Conservation (phyloP, 2,797 vertebrate genomes). For the Tinamus major region DNA sequence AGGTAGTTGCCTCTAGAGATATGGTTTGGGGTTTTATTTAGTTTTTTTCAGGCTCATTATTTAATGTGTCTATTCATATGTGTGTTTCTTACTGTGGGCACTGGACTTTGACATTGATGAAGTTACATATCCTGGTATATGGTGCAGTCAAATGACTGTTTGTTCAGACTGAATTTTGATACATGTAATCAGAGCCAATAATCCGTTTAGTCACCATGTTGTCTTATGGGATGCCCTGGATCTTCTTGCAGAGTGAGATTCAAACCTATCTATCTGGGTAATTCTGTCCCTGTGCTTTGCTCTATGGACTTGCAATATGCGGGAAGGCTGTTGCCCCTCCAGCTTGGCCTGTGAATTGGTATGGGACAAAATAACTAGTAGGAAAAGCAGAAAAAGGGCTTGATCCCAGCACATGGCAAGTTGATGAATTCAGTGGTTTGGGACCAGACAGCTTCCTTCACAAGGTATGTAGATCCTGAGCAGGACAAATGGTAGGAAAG, state of each 20-base stretch:
- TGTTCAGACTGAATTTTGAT: not conserved
- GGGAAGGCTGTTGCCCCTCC: not conserved
- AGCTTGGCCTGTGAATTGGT: not conserved
- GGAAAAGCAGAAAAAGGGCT: not conserved
- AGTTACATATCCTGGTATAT: not conserved
- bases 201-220: not conserved
- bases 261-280: not conserved
- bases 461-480: not conserved
- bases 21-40: not conserved
- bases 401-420: accelerated
- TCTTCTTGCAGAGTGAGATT: not conserved
- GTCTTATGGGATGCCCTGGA: not conserved
- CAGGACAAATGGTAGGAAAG: not conserved
- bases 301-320: not conserved
- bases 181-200: not conserved
- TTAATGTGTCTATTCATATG: not conserved
- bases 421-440: not conserved
- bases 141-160: not conserved
- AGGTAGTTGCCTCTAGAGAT: not conserved
- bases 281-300: not conserved
- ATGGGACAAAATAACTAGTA: not conserved
- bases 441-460: not conserved
- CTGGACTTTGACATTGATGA: not conserved
- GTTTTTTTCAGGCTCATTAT: not conserved
- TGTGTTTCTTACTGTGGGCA: not conserved